Evolutionary conservation across 2,888 invertebrate genomes (phyloP).

Genomic region (Diaphora mendica): DNA sequence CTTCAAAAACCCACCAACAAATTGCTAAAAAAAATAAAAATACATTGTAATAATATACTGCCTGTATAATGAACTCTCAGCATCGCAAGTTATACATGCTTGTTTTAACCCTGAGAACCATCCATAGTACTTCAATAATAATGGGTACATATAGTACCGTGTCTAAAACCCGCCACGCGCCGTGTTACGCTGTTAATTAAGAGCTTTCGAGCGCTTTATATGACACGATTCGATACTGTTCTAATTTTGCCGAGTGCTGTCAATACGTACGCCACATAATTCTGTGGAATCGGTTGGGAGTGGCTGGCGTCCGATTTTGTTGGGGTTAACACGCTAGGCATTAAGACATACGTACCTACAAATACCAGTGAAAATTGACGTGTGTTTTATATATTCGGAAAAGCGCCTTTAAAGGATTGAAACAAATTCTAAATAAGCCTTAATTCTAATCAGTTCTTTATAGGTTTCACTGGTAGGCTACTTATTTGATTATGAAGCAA

Average conservation of each 20-base stretch:
- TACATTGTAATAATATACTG: neutral
- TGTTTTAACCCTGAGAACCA: slow-evolving; percentile 28
- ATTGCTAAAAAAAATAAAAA: neutral
- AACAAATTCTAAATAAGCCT: neutral
- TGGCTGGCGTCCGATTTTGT: slow-evolving; percentile 5
- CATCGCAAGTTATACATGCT: slow-evolving; percentile 19
- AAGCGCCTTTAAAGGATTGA: neutral
- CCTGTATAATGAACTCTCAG: slow-evolving; percentile 12
- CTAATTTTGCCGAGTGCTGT: slow-evolving; percentile 32
- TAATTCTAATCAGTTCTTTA: too few relatives aligned
- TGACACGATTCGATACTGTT: slow-evolving; percentile 44
- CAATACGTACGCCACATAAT: slow-evolving; percentile 17
- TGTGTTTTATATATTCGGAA: neutral
- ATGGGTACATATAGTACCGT: slow-evolving; percentile 39
- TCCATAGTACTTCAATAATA: slow-evolving; percentile 21
- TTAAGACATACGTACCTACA: neutral
- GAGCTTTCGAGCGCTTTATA: slow-evolving; percentile 53
- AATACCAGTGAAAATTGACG: neutral
- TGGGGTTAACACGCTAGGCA: neutral
- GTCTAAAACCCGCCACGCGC: slow-evolving; percentile 70
- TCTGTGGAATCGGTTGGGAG: slow-evolving; percentile 16
- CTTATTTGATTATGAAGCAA: too few relatives aligned
- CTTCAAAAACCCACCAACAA: neutral
- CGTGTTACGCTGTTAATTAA: slow-evolving; percentile 69
- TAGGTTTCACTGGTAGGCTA: too few relatives aligned